Evolutionary conservation across 1,140 invertebrate species (phyloP).

Genomic region (Schlechtendalia chinensis): DNA sequence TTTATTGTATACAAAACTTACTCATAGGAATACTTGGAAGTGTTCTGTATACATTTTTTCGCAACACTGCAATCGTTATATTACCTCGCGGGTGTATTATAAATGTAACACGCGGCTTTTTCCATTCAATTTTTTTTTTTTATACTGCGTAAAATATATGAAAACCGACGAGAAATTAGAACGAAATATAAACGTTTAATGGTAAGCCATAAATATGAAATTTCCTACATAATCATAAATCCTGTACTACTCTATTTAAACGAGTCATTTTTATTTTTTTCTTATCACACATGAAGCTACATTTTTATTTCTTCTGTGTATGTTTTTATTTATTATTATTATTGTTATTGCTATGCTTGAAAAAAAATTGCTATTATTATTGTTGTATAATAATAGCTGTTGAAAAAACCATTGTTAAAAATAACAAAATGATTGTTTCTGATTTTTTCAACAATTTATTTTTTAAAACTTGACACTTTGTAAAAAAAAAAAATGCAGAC

Average conservation of each 20-base stretch:
- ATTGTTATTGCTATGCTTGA: background rate
- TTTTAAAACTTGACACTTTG: slow-evolving; percentile 19
- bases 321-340: background rate
- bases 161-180: background rate
- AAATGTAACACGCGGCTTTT: background rate
- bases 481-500: background rate
- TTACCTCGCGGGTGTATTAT: too few species aligned
- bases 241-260: too few species aligned
- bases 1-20: too few species aligned
- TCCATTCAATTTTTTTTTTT: background rate
- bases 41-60: too few species aligned
- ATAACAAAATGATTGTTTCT: background rate
- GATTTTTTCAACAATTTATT: background rate
- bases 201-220: background rate
- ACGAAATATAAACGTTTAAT: slow-evolving; percentile 16
- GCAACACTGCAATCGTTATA: too few species aligned
- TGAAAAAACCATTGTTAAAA: slow-evolving; percentile 33
- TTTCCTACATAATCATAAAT: slow-evolving; percentile 4
- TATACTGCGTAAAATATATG: too few species aligned
- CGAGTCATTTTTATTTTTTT: slow-evolving; percentile 8
- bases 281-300: background rate
- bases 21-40: too few species aligned
- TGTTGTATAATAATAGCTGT: background rate
- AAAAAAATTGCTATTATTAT: too few species aligned
- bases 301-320: slow-evolving; percentile 23